Evolutionary conservation across 2,113 vertebrate species (phyloP), one percentile per base, ranked within the genome.

Genomic region (Gulo gulo): DNA sequence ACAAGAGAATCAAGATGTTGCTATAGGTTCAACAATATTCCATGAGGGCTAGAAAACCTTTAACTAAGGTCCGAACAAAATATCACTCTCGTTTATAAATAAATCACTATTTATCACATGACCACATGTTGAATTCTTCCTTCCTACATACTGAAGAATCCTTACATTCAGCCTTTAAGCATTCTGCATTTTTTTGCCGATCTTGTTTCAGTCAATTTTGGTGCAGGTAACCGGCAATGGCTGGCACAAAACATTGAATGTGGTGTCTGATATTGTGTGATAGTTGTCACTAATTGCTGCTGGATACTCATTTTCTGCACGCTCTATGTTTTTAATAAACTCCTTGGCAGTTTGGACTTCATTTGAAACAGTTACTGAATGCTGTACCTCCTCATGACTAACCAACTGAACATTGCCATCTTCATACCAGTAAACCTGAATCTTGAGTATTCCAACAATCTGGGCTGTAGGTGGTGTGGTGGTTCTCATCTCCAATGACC

Each of bases 151-250:
- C 97, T 95, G 81, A 61, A 85, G 80, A 31, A 80, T 79, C 97
- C 96, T 97, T 97, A 96, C 24, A 55, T 81, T 96, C 97, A 34
- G 45, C 57, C 1, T 97, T 93, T 99, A 99, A 98, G 99, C 20
- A 29, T 45, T 74, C 24, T 7, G 2, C 24, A 45, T 45, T 76
- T 76, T 39, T 76, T 45, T 45, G 13, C 13, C 99, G 3, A 99
- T 99, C 99, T 99, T 99, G 99, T 99, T 99, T 99, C 99, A 99
- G 99, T 99, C 99, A 5, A 99, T 99, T 99, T 34, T 99, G 98
- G 99, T 99, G 98, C 99, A 99, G 97, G 99, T 99, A 98, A 99
- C 99, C 0, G 99, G 99, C n/a, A 99, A 99, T 97, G 99, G 99
- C 97, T 99, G 99, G 97, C 99, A 99, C 97, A 99, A 99, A 98